Evolutionary conservation across 2,888 invertebrate species (phyloP).

Genomic region (Mythimna albipuncta): DNA sequence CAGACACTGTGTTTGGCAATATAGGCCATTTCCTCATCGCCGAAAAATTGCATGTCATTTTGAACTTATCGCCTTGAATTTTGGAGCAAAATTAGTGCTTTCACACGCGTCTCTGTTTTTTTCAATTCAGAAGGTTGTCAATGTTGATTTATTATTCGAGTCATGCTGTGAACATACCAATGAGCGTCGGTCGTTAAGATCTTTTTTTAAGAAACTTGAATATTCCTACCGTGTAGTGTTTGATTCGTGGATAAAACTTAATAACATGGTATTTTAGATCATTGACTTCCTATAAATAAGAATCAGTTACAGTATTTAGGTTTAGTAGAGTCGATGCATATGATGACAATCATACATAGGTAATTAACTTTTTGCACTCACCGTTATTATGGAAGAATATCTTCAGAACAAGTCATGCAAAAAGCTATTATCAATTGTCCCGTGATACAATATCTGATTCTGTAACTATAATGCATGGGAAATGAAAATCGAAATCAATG

Average conservation of each 20-base stretch:
- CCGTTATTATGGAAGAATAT: not conserved
- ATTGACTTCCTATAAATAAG: no score
- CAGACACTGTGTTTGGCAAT: constrained; percentile 77
- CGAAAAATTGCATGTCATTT: constrained; percentile 69
- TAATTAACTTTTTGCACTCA: constrained; percentile 17
- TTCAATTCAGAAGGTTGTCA: constrained; percentile 32
- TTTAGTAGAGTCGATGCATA: not conserved
- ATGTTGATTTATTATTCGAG: constrained; percentile 49
- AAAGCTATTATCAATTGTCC: not conserved
- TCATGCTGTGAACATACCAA: constrained; percentile 46
- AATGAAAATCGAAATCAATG: constrained; percentile 36
- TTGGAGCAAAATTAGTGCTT: constrained; percentile 62
- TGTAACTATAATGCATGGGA: constrained; percentile 31
- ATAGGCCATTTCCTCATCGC: constrained; percentile 81
- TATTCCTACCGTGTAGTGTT: not conserved
- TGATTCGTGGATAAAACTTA: not conserved
- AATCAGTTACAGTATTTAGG: no score
- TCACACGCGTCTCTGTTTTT: constrained; percentile 57
- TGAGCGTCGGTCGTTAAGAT: constrained; percentile 16
- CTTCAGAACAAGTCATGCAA: not conserved
- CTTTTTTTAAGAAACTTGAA: constrained; percentile 11
- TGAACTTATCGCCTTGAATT: constrained; percentile 65
- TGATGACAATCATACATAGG: not conserved
- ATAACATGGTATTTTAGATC: no score
- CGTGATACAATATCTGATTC: constrained; percentile 16